phyloP scores from a whole-genome alignment of 2,113 vertebrate genomes.

The Sturnira hondurensis region DNA sequence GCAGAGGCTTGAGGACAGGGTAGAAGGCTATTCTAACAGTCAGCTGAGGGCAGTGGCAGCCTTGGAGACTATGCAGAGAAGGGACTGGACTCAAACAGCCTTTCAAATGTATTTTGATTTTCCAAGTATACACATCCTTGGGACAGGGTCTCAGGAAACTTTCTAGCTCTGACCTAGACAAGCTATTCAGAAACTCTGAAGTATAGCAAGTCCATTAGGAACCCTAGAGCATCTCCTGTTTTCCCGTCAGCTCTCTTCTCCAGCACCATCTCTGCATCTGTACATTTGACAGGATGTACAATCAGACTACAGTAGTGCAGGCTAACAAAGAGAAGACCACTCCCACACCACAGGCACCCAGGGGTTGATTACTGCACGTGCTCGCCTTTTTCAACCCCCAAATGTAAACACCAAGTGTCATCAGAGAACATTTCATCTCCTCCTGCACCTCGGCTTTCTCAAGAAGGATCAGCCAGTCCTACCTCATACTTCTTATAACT shows the following conservation, averaged over 20 bases:
- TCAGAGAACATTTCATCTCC: constrained; percentile 66
- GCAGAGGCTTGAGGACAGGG: background rate
- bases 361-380: background rate
- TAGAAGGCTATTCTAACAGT: background rate
- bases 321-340: background rate
- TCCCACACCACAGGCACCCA: background rate
- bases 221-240: background rate
- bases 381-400: background rate
- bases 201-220: background rate
- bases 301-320: background rate
- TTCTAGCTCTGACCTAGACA: background rate
- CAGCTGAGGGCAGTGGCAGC: background rate
- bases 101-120: background rate
- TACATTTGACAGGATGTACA: background rate
- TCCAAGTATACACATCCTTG: background rate
- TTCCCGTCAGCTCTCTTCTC: background rate
- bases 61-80: background rate
- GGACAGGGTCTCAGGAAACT: background rate
- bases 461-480: constrained; percentile 76
- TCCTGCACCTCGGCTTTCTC: constrained; percentile 70
- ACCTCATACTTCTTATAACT: constrained; percentile 69
- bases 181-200: background rate
- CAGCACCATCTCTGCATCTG: background rate
- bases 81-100: background rate
- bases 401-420: background rate